Evolutionary conservation across 2,888 invertebrate genomes (phyloP), one percentile per base, ranked within the genome.

Genomic region (Trypoxylon attenuatum): DNA sequence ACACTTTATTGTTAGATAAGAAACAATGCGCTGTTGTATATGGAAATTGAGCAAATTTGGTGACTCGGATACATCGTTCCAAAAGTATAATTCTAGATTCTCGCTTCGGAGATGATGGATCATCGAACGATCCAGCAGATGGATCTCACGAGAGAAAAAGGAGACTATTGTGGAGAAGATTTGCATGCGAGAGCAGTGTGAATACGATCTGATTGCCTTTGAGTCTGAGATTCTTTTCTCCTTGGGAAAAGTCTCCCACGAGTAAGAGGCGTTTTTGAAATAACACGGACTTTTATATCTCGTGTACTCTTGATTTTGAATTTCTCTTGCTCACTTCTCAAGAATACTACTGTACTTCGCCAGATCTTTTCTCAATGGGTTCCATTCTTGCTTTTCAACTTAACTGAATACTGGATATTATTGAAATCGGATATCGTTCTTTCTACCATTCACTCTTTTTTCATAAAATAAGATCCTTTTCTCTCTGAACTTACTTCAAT

Each of bases 141-240:
- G 46, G 57, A 50, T 33, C 41, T 23, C 16, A 23, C 45, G 55
- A 66, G 46, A 71, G 63, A 51, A 69, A 55, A 58, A 66, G 33
- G 56, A 49, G 29, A 38, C 47, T 62, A 70, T 78, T 79, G 73
- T 76, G 25, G 45, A 19, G 49, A 50, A 27, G 74, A 83, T 82
- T 83, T 84, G 80, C 84, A 84, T 83, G 76, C 61, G 63, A 67
- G 61, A 51, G 39, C 54, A 58, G 41, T 66, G 33, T 80, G 81
- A 84, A 82, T 83, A 60, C 76, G 46, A 19, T 62, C 61, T 81
- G 82, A 84, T 84, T 83, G 79, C 77, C 71, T 76, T 76, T 80
- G 76, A 78, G 72, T 68, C 61, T 54, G 39, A 59, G 33, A 47
- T 49, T 56, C 54, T 64, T 46, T 56, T 33, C 19, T 43, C 39